Evolutionary conservation across 2,797 vertebrate genomes (phyloP).

Genomic region (Meda fulgida): DNA sequence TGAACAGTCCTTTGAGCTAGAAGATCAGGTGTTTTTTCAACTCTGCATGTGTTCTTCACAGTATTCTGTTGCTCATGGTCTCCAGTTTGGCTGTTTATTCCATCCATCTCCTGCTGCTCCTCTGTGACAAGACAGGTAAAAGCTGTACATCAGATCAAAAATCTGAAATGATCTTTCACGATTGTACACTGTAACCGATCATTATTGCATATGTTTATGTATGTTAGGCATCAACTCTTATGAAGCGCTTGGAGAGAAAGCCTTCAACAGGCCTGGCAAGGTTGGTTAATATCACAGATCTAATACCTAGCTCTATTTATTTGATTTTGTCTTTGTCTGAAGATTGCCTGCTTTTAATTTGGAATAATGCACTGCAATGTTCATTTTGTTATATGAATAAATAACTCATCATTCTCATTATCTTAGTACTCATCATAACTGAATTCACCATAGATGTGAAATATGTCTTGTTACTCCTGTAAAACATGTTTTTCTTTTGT

Average conservation of each 20-base stretch:
- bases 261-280: constrained; percentile 87
- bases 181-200: constrained; percentile 9
- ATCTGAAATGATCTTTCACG: neutral
- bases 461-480: neutral
- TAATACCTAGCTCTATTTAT: neutral
- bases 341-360: neutral
- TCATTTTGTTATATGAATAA: neutral
- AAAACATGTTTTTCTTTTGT: constrained; percentile 39
- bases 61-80: constrained; percentile 87
- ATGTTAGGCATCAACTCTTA: constrained; percentile 88
- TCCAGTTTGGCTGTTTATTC: constrained; percentile 88
- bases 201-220: constrained; percentile 42
- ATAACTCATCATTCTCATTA: neutral
- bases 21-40: neutral
- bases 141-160: neutral
- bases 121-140: constrained; percentile 94
- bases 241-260: constrained; percentile 88
- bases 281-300: constrained; percentile 70
- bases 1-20: neutral
- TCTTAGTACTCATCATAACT: neutral
- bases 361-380: neutral
- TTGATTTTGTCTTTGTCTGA: neutral
- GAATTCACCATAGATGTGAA: constrained; percentile 14
- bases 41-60: constrained; percentile 64
- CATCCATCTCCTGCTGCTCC: constrained; percentile 89